These are phyloP conservation scores for Spermophilus dauricus DNA, from an alignment of 2,113 vertebrate genomes.

Conservation along the genomic window DNA sequence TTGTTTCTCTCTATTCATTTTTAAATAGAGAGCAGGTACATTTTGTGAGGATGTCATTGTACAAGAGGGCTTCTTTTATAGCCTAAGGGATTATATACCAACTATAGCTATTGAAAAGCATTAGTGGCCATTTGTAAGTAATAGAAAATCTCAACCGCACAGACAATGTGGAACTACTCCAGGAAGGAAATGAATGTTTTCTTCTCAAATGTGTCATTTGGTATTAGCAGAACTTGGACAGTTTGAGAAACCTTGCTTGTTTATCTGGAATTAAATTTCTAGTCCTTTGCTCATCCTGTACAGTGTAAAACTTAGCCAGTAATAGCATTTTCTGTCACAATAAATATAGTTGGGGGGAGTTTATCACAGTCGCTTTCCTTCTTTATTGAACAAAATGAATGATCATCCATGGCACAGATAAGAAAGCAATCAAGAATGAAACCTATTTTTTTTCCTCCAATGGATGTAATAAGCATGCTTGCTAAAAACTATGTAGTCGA, in stretches of 20 bases:
- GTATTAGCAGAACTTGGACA: slow-evolving; percentile 54
- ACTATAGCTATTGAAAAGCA: not conserved
- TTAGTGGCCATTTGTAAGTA: slow-evolving; percentile 49
- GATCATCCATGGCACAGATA: slow-evolving; percentile 44
- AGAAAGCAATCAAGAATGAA: slow-evolving; percentile 55
- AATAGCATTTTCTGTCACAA: slow-evolving; percentile 42
- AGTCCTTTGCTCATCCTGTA: slow-evolving; percentile 63
- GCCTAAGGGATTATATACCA: not conserved
- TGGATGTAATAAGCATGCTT: not conserved
- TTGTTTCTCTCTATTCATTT: not conserved
- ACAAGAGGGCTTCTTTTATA: not conserved
- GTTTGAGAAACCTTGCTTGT: slow-evolving; percentile 59
- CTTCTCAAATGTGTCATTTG: slow-evolving; percentile 54
- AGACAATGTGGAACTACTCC: slow-evolving; percentile 59
- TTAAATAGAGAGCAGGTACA: not conserved
- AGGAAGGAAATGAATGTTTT: slow-evolving; percentile 61
- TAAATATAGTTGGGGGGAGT: slow-evolving; percentile 31
- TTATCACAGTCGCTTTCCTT: slow-evolving; percentile 43
- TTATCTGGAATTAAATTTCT: slow-evolving; percentile 77
- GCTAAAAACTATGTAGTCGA: not conserved
- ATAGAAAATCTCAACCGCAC: slow-evolving; percentile 57
- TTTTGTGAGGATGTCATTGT: not conserved
- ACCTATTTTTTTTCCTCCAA: not conserved
- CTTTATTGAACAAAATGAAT: slow-evolving; percentile 52
- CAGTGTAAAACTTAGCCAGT: not conserved